Evolutionary conservation across 2,113 vertebrate genomes (phyloP), one percentile per base, ranked within the genome.

Genomic region (Anarrhichthys ocellatus): DNA sequence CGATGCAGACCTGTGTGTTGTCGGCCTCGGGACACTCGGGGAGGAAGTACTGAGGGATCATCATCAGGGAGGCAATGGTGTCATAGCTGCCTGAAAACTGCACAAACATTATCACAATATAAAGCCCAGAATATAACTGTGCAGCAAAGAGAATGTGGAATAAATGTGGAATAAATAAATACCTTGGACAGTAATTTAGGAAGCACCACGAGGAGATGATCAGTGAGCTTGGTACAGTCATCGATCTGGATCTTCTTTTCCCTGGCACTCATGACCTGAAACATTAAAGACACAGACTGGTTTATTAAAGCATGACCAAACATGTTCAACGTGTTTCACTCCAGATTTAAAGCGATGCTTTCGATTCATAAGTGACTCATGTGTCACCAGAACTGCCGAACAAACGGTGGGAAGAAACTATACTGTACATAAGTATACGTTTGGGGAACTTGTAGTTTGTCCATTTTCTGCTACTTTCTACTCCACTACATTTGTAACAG

Each of bases 171-270:
- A 24, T 54, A 54, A 32, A 24, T 42, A 61, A 86, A 69, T 44
- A 98, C 97, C 96, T 98, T 97, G 71, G 93, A 94, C 88, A 98
- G 94, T 78, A 98, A 94, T 80, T 92, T 88, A 84, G 97, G 97
- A 90, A 98, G 96, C 85, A 93, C 92, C 62, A 56, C 34, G 74
- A 96, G 88, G 86, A 97, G 96, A 90, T 97, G 95, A 73, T 96
- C 92, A n/a, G 97, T 98, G 84, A 98, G 94, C 91, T 92, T 96
- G 3, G 85, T 63, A 80, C 96, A 95, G 91, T 97, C 97, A 38
- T 97, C 97, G 14, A 84, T 68, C 86, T 96, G 97, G 56, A 88
- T 66, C 82, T 96, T 97, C 91, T 95, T 97, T 78, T 98, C 97
- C 89, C 93, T 96, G 75, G 90, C 82, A 56, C 93, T 95, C 80